These are phyloP conservation scores for Phasianus colchicus DNA, from an alignment of 2,113 vertebrate genomes.

Conservation along the genomic window DNA sequence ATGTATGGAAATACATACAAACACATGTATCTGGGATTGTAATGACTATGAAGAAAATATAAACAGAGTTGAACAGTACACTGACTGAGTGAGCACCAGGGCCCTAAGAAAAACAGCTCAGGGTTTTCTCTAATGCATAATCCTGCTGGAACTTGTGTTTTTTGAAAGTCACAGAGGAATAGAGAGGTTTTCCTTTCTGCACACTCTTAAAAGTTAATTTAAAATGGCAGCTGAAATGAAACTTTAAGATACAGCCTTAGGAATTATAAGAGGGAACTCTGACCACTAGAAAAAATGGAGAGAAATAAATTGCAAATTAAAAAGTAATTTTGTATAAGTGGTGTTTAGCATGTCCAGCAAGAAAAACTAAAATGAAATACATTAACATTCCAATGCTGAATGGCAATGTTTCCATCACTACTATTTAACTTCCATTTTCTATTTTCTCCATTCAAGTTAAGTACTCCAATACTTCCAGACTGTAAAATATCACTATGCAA, in stretches of 20 bases:
- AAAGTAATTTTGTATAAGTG: slow-evolving; percentile 46
- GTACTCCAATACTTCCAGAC: neutral
- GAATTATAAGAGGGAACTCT: slow-evolving; percentile 45
- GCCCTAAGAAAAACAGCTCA: slow-evolving; percentile 67
- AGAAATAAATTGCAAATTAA: slow-evolving; percentile 69
- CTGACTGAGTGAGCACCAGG: slow-evolving; percentile 37
- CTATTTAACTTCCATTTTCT: neutral
- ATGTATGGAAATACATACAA: neutral
- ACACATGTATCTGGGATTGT: slow-evolving; percentile 45
- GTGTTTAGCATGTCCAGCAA: slow-evolving; percentile 37
- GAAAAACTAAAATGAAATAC: slow-evolving; percentile 15
- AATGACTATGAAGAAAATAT: slow-evolving; percentile 58
- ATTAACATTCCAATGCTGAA: neutral
- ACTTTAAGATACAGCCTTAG: slow-evolving; percentile 42
- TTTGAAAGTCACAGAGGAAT: slow-evolving; percentile 61
- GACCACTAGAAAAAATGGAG: slow-evolving; percentile 48
- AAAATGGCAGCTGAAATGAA: slow-evolving; percentile 62
- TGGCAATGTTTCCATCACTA: neutral
- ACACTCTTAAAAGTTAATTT: slow-evolving; percentile 69
- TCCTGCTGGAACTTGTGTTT: slow-evolving; percentile 63
- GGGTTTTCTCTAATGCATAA: slow-evolving; percentile 63
- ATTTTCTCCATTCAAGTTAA: neutral
- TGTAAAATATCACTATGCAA: neutral
- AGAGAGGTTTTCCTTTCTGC: slow-evolving; percentile 59
- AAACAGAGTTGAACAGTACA: slow-evolving; percentile 57